Conservation (phyloP, 2,113 vertebrate genomes). For the Phainopepla nitens region DNA sequence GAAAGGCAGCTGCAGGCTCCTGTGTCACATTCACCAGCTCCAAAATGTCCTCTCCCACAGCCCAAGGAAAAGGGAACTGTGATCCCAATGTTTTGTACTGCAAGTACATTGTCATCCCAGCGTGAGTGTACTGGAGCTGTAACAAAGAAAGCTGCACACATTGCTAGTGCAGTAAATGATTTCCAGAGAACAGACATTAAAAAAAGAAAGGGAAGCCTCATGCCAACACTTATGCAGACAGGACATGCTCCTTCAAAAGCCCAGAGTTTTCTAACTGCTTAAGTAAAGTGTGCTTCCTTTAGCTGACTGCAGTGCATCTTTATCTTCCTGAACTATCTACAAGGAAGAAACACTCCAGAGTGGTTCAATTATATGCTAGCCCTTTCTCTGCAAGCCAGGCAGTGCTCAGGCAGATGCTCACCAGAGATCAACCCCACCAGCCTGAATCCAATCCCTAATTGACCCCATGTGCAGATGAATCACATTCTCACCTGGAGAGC, state of each 20-base stretch:
- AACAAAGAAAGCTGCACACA: background rate
- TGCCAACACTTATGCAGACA: background rate
- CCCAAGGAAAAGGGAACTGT: background rate
- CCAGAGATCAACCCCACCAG: background rate
- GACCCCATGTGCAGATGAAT: slow-evolving; percentile 8
- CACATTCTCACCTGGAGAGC: slow-evolving; percentile 10
- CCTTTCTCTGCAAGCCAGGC: background rate
- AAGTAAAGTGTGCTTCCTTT: background rate
- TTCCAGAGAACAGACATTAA: background rate
- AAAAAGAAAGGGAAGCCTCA: background rate
- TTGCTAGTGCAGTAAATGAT: background rate
- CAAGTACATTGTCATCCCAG: background rate
- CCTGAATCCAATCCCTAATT: background rate
- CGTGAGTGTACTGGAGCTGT: rapidly evolving
- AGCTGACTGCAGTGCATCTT: background rate
- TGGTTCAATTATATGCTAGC: background rate
- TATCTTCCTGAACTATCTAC: background rate
- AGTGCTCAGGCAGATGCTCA: background rate
- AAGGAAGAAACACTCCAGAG: background rate
- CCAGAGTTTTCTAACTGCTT: background rate
- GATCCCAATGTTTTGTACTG: background rate
- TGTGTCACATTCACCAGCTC: background rate
- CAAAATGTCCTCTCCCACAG: background rate
- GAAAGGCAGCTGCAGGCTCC: background rate
- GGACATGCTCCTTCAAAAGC: background rate